These are phyloP conservation scores for Pocota personata DNA, from an alignment of 2,888 invertebrate genomes.

Conservation along the genomic window DNA sequence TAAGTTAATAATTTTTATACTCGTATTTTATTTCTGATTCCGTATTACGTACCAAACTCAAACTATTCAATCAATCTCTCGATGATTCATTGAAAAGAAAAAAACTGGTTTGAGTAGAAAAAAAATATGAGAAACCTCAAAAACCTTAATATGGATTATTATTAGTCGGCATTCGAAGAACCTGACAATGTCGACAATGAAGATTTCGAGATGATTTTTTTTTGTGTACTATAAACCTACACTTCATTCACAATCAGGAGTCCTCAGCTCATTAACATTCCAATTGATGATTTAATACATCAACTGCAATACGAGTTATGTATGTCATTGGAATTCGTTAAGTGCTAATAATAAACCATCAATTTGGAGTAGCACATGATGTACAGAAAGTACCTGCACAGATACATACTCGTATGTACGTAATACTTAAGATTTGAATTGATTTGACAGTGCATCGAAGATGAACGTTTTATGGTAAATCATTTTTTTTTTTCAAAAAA, in stretches of 20 bases:
- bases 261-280: slow-evolving; percentile 30
- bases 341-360: slow-evolving; percentile 14
- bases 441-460: not conserved
- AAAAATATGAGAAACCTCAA: not conserved
- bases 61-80: not conserved
- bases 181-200: slow-evolving; percentile 7
- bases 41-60: not conserved
- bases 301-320: not conserved
- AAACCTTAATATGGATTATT: not conserved
- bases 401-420: not conserved
- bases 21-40: not conserved
- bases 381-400: not conserved
- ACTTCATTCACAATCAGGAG: slow-evolving; percentile 9
- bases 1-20: not conserved
- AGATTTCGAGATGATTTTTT: not conserved
- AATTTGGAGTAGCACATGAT: not conserved
- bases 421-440: not conserved
- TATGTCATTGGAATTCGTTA: slow-evolving; percentile 17
- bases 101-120: not conserved
- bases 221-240: not conserved
- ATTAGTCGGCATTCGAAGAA: slow-evolving; percentile 11
- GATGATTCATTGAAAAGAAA: not conserved
- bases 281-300: slow-evolving; percentile 21
- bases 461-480: not conserved
- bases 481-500: slow-evolving; percentile 6